Evolutionary conservation across 2,888 invertebrate species (phyloP), one percentile per base, ranked within the genome.

Genomic region (Ernsta delagoae): DNA sequence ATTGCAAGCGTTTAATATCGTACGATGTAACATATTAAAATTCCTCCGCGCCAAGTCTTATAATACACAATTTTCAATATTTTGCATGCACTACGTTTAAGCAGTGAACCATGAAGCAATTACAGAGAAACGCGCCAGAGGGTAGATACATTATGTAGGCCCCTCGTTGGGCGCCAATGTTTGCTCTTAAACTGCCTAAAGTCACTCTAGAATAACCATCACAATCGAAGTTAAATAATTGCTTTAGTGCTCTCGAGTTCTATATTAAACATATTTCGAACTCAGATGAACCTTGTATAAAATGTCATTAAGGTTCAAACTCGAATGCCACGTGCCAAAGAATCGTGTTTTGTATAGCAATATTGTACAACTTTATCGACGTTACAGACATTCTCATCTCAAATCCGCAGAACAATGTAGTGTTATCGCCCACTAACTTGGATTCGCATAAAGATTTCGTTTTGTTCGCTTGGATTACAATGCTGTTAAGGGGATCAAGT

Each of bases 31-130:
- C 54, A 62, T 59, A 69, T 69, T 64, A 64, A 69, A 69, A 69
- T 64, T 64, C 53, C 69, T 59, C 36, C 34, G 59, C 53, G 48
- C 16, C 68, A 36, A 59, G 69, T 64, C 59, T 64, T 59, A 72
- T 61, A 66, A 71, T 73, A 71, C 66, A 48, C 71, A 65, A 71
- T 71, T 73, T 73, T 71, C 71, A 72, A 71, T 74, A 74, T 74
- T 70, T 74, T 73, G 72, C 71, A 72, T 72, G 71, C 73, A 62
- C 68, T 68, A 57, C 71, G 69, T 66, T 73, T 75, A 74, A 75
- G 73, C 74, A 72, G 70, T 70, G 76, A 74, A 73, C 70, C 76
- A 71, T 73, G 72, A 75, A 76, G 74, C 76, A 76, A 77, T 72
- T 74, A 72, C 67, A 70, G 73, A 71, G 68, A 62, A 62, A 74